Conservation (phyloP, 2,888 invertebrate genomes). For the Escarpia spicata region DNA sequence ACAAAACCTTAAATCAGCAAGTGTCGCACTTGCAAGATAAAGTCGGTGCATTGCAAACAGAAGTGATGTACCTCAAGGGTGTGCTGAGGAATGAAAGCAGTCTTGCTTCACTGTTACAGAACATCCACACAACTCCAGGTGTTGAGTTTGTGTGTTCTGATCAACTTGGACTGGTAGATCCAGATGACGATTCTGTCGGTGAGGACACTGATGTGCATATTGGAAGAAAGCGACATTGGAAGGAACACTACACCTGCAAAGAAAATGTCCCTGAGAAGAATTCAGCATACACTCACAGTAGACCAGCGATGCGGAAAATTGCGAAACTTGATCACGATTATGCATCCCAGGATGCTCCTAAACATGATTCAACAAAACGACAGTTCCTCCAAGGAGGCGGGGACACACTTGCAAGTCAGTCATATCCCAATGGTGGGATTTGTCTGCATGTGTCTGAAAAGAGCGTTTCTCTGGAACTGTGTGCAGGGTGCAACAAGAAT, state of each 20-base stretch:
- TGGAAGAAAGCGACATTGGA: background rate
- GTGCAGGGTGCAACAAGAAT: conserved; percentile 5
- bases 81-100: conserved; percentile 6
- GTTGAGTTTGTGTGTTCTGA: background rate
- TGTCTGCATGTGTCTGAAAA: conserved; percentile 7
- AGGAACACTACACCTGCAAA: background rate
- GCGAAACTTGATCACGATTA: conserved; percentile 5
- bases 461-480: background rate
- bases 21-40: background rate
- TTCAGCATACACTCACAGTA: background rate
- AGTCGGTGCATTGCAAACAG: background rate
- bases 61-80: conserved; percentile 12
- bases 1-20: background rate
- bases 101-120: background rate
- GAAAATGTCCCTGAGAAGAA: background rate
- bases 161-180: background rate
- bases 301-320: background rate
- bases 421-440: background rate
- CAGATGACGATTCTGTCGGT: background rate
- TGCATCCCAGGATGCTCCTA: background rate
- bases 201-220: background rate
- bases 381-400: background rate
- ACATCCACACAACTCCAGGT: background rate
- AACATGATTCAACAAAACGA: background rate
- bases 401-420: background rate